phyloP scores from a whole-genome alignment of 1,140 invertebrate genomes.

The Drosophila leontia region DNA sequence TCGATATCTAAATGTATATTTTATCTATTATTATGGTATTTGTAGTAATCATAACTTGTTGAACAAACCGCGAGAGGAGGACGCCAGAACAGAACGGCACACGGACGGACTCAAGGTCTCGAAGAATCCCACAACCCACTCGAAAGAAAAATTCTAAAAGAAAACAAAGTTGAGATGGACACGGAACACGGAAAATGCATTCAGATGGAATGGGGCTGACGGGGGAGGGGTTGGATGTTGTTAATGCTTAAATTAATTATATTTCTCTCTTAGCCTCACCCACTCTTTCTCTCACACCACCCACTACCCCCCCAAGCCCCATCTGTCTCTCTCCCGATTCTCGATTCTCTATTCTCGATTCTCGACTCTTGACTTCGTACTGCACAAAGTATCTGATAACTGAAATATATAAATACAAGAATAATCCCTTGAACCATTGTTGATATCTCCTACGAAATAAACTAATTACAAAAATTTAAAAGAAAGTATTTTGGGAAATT shows the following conservation, averaged over 20 bases:
- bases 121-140: conserved; percentile 2
- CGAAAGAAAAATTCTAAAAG: conserved; percentile 7
- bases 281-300: neutral
- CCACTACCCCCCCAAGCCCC: neutral
- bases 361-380: conserved; percentile 3
- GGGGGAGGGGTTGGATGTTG: neutral
- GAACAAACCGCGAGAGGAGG: conserved; percentile 39
- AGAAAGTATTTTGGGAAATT: neutral
- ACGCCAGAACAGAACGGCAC: conserved; percentile 6
- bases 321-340: neutral
- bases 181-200: conserved; percentile 46
- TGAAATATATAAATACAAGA: conserved; percentile 26
- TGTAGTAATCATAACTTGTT: conserved; percentile 66
- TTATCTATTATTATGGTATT: conserved; percentile 74
- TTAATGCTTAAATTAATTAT: conserved; percentile 47
- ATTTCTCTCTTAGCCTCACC: conserved; percentile 18
- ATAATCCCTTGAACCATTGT: conserved; percentile 43
- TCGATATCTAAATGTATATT: conserved; percentile 58
- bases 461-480: conserved; percentile 19
- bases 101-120: conserved; percentile 5
- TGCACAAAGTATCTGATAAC: conserved; percentile 45
- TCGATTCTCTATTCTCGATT: neutral
- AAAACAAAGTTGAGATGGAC: neutral
- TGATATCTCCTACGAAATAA: conserved; percentile 38
- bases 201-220: neutral